Percentiles rank a stretch among this genome's conserved stretches.
Evolutionary conservation across 37 sponge, comb jelly and placozoan species (phyloP).

Genomic region (Agelas oroides): DNA sequence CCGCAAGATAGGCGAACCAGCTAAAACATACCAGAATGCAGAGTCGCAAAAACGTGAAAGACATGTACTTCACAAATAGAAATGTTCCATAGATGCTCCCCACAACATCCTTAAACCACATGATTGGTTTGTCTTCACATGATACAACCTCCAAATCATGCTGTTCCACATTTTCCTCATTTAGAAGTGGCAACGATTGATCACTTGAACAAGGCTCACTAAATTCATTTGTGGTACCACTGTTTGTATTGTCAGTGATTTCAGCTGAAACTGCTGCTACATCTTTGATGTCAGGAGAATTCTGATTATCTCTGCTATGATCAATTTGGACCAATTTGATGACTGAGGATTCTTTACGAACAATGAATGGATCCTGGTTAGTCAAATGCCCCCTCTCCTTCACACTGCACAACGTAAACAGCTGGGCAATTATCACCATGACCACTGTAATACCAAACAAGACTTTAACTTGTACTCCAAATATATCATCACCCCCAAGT

Average conservation of each 20-base stretch:
- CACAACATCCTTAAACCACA: no score
- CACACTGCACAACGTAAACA: conserved; percentile 6
- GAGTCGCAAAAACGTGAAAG: conserved; percentile 17
- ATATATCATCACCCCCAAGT: not conserved
- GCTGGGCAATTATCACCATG: not conserved
- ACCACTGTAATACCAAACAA: conserved; percentile 18
- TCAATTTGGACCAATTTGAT: no score
- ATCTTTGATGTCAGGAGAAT: no score
- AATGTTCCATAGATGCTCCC: not conserved
- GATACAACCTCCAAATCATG: not conserved
- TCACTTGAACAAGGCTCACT: no score
- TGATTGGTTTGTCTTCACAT: no score
- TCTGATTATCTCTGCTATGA: no score
- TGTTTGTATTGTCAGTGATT: no score
- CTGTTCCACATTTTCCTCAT: no score
- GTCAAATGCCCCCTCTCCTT: not conserved
- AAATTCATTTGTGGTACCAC: no score
- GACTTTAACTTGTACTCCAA: not conserved
- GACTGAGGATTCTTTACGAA: not conserved
- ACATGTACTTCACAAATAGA: conserved; percentile 25
- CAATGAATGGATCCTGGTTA: not conserved
- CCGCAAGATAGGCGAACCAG: not conserved
- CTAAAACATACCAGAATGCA: conserved; percentile 5
- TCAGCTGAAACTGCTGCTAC: no score
- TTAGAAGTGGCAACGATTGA: not conserved